Evolutionary conservation across 2,797 vertebrate species (phyloP).

Genomic region (Protonibea diacanthus): DNA sequence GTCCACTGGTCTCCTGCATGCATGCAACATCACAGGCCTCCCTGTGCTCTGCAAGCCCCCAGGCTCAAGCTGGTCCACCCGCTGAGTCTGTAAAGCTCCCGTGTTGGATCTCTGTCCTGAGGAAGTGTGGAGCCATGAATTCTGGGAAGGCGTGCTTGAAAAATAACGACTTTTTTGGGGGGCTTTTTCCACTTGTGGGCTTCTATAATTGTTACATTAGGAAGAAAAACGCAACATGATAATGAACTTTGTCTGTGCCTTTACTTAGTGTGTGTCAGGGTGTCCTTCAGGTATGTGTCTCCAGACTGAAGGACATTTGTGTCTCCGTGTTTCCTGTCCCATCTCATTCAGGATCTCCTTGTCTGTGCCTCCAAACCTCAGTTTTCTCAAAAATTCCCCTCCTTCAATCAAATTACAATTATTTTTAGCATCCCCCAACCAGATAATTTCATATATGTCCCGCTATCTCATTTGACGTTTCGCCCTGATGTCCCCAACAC

Average conservation of each 20-base stretch:
- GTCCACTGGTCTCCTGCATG: slow-evolving; percentile 27
- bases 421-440: slow-evolving; percentile 69
- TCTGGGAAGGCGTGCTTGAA: background rate
- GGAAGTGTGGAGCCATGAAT: slow-evolving; percentile 31
- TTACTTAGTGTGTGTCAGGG: background rate
- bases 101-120: slow-evolving; percentile 35
- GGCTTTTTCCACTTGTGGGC: background rate
- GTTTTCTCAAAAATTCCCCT: slow-evolving; percentile 53
- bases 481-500: slow-evolving; percentile 62
- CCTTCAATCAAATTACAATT: slow-evolving; percentile 75
- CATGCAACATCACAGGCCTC: slow-evolving; percentile 66
- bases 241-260: background rate
- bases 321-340: slow-evolving; percentile 46
- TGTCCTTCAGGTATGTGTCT: slow-evolving; percentile 45
- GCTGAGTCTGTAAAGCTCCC: slow-evolving; percentile 57
- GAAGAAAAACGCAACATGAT: background rate
- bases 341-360: slow-evolving; percentile 66
- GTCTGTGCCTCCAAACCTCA: slow-evolving; percentile 56
- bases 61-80: slow-evolving; percentile 40
- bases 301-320: slow-evolving; percentile 65
- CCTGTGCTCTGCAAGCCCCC: slow-evolving; percentile 45
- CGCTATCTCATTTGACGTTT: slow-evolving; percentile 58
- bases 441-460: slow-evolving; percentile 72
- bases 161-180: background rate
- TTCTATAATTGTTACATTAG: background rate